Evolutionary conservation across 1,140 invertebrate genomes (phyloP), one percentile per base, ranked within the genome.

Genomic region (Pogonomyrmex barbatus): DNA sequence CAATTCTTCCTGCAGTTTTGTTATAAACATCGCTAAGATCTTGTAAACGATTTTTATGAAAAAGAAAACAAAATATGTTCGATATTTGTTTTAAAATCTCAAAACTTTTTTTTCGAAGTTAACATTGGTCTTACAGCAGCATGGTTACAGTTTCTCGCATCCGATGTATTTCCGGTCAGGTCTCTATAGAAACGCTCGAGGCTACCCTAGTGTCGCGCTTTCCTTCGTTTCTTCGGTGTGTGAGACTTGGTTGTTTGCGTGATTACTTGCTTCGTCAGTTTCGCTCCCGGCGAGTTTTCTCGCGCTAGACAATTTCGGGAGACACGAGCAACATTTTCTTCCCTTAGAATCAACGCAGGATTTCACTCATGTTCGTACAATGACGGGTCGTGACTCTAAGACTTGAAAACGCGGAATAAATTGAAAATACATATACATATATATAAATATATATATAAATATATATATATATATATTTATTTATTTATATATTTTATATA

Each of bases 181-280:
- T 24, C 71, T 33, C 36, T 36, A 9, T n/a, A 17, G 39, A 79
- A 4, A 79, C 42, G 24, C 60, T 65, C 50, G 54, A 79, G 54
- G 60, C 67, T 68, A 78, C 36, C n/a, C 45, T 65, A 58, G 62
- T 85, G 79, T 73, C 54, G 45, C 52, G n/a, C 10, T 65, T 60
- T 68, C 30, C 56, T 75, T 4, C 71, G 42, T 52, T 73, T 78
- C 79, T 70, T 77, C 56, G 67, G 42, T 60, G 68, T 58, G 83
- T 52, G 78, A 86, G 67, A 75, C 79, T 87, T 91, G 78, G 79
- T 88, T 91, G 87, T 91, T 93, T 91, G 88, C 83, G 90, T 88
- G 89, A 93, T 93, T 91, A 93, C 82, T 89, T 91, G 90, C 87
- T 87, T 87, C 75, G 78, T 73, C 88, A 87, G 85, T 58, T 85